phyloP scores from a whole-genome alignment of 2,113 vertebrate species.

The Strix aluco region DNA sequence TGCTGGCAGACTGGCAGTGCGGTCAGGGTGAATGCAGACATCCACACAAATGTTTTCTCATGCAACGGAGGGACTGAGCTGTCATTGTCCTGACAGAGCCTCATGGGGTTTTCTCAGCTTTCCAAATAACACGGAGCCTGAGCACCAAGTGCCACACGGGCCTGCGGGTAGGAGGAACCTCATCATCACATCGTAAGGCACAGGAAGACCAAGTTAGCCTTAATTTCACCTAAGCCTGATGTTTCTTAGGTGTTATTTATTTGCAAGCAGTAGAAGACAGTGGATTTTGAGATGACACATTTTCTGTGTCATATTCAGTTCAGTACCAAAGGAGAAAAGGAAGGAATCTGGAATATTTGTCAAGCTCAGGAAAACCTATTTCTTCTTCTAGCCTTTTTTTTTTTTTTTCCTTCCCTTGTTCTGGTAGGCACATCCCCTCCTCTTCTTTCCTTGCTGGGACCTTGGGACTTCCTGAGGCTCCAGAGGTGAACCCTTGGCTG shows the following conservation, averaged over 20 bases:
- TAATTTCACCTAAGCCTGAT: background rate
- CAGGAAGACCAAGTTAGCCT: background rate
- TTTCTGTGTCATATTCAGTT: background rate
- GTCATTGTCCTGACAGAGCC: background rate
- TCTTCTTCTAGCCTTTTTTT: background rate
- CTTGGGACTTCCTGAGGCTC: rapidly evolving
- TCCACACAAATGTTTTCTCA: rapidly evolving
- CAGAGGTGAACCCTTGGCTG: background rate
- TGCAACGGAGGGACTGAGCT: background rate
- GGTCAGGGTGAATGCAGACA: background rate
- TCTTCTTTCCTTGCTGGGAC: background rate
- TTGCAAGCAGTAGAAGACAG: background rate
- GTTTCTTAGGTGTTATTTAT: background rate
- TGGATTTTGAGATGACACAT: background rate
- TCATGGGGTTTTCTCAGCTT: background rate
- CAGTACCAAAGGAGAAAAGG: background rate
- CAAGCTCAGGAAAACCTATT: background rate
- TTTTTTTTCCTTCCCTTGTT: background rate
- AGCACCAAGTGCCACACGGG: background rate
- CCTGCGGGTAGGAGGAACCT: background rate
- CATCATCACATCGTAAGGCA: background rate
- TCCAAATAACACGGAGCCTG: background rate
- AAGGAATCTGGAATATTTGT: background rate
- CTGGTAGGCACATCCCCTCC: background rate
- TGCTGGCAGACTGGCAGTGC: background rate